Evolutionary conservation across 2,888 invertebrate genomes (phyloP), one percentile per base, ranked within the genome.

Genomic region (Tubiluchus corallicola): DNA sequence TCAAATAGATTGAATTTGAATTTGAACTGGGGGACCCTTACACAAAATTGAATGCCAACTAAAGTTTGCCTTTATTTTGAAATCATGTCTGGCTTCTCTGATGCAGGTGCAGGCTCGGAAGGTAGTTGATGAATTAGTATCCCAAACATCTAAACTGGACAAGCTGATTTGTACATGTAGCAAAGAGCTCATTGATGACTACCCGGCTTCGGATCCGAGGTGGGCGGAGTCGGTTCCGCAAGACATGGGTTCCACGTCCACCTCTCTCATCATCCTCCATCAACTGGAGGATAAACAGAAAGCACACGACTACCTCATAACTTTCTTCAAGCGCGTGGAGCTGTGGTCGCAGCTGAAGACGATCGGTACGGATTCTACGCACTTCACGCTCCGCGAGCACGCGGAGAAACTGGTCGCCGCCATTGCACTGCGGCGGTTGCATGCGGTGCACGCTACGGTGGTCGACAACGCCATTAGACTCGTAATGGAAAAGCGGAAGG

Each of bases 261-360:
- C 74, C 16, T 82, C 88, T 2, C 73, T 90, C 68, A 82, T 87
- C 63, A 76, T 87, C 47, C 66, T 75, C 1, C 79, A 80, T 49
- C 90, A 92, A 61, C 67, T 94, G 44, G 76, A 78, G 51, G 87
- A 88, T 61, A 92, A 92, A 66, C 78, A 77, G 58, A 74, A 77
- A 56, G 85, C 82, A 0, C 71, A 83, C 52, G 71, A 76, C 48
- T 71, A 82, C 47, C 82, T 77, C 58, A 64, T 83, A 2, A 72
- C 74, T 46, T 90, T 90, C 64, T 56, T 68, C 3, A 62, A 63
- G 47, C 55, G 57, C 40, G 52, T 57, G 13, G 53, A 54, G 16
- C 45, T 67, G 17, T 64, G 65, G 63, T 55, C 61, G 21, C 55
- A 56, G 53, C 63, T 67, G 47, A 50, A 53, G 44, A 21, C 40